phyloP scores from a whole-genome alignment of 2,888 invertebrate species.

The Lamellibrachia columna region DNA sequence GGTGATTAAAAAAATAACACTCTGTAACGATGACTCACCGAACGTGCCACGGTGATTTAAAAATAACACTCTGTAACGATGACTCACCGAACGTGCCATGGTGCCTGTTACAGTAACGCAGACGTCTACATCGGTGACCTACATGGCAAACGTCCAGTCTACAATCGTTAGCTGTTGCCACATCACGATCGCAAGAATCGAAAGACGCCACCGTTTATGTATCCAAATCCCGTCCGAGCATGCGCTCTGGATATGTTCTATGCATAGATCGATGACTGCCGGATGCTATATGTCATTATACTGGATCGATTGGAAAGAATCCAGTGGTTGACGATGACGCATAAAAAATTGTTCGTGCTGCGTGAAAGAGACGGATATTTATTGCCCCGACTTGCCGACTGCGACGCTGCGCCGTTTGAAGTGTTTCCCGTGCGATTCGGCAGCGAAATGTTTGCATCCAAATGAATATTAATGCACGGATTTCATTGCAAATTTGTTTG shows the following conservation, averaged over 20 bases:
- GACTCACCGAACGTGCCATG: too few relatives aligned
- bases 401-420: background rate
- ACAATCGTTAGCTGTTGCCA: background rate
- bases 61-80: too few relatives aligned
- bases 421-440: background rate
- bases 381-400: background rate
- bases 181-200: background rate
- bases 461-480: constrained; percentile 9
- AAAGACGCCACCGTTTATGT: background rate
- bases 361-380: background rate
- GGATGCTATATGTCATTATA: background rate
- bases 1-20: too few relatives aligned
- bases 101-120: background rate
- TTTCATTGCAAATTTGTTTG: constrained; percentile 3
- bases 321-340: background rate
- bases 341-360: background rate
- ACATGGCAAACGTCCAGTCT: background rate
- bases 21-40: too few relatives aligned
- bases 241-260: background rate
- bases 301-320: background rate
- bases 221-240: background rate
- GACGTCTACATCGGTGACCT: background rate
- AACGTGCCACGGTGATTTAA: too few relatives aligned
- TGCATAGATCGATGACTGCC: background rate
- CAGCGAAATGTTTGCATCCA: background rate